Conservation (phyloP, 2,888 invertebrate genomes). For the Papilio demoleus region DNA sequence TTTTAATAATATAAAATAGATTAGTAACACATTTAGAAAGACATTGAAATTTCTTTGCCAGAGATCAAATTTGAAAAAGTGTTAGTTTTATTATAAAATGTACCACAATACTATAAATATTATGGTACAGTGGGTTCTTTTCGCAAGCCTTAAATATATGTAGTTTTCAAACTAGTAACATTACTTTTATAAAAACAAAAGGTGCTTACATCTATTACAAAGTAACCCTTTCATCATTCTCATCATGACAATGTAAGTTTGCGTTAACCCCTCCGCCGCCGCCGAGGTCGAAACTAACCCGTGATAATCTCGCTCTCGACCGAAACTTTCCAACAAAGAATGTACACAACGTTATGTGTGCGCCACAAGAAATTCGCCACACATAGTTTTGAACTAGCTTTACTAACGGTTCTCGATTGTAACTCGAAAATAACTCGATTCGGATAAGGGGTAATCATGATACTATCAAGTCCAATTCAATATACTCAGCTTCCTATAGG, state of each 20-base stretch:
- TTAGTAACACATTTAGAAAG: too few relatives aligned
- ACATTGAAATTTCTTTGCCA: too few relatives aligned
- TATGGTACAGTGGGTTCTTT: too few relatives aligned
- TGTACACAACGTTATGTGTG: constrained; percentile 33
- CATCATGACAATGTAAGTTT: not conserved
- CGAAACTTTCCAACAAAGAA: constrained; percentile 38
- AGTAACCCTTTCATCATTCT: constrained; percentile 2
- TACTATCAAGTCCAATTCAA: too few relatives aligned
- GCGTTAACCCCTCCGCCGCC: constrained; percentile 8
- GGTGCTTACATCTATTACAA: not conserved
- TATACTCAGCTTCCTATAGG: too few relatives aligned
- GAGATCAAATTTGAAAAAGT: too few relatives aligned
- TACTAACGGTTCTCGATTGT: constrained; percentile 18
- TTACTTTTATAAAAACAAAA: not conserved
- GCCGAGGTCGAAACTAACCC: constrained; percentile 19
- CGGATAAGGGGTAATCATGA: too few relatives aligned
- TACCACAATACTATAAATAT: too few relatives aligned
- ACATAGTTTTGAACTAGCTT: constrained; percentile 30
- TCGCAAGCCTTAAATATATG: too few relatives aligned
- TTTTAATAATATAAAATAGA: too few relatives aligned
- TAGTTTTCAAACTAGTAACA: too few relatives aligned
- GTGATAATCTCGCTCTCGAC: constrained; percentile 37
- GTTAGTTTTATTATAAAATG: too few relatives aligned
- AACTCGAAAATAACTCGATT: constrained; percentile 2
- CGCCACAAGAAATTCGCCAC: constrained; percentile 25